Evolutionary conservation across 2,113 vertebrate genomes (phyloP).

Genomic region (Myiopsitta monachus): DNA sequence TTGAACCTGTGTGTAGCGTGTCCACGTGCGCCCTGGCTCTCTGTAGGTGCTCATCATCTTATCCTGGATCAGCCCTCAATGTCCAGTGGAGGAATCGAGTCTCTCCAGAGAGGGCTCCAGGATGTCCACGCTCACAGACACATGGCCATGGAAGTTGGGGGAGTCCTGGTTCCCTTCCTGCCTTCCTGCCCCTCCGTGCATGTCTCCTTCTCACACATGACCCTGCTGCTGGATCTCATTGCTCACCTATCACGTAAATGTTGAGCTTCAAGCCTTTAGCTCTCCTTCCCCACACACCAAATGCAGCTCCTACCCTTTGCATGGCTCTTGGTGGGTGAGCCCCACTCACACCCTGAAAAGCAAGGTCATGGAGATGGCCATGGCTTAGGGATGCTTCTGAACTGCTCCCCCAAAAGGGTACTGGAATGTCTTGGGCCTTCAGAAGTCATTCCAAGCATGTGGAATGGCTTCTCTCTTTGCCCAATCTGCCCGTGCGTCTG

Average conservation of each 20-base stretch:
- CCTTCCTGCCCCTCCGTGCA: background rate
- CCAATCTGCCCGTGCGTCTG: background rate
- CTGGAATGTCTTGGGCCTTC: background rate
- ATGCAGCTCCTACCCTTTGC: background rate
- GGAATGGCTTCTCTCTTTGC: background rate
- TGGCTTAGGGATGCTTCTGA: background rate
- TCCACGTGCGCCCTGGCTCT: background rate
- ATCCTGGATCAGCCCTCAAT: background rate
- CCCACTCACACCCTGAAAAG: background rate
- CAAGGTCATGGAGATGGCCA: background rate
- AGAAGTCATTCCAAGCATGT: background rate
- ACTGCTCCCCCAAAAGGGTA: background rate
- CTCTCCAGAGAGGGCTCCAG: background rate
- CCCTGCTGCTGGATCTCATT: background rate
- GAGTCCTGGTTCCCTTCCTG: background rate
- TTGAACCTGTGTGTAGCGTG: background rate
- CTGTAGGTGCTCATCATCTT: background rate
- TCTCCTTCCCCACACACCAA: background rate
- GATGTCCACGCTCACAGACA: background rate
- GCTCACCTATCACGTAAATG: background rate
- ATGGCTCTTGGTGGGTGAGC: too few species aligned
- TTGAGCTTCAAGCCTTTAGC: background rate
- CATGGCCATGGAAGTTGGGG: background rate
- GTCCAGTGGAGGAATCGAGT: background rate
- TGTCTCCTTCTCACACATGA: background rate